These are phyloP conservation scores for Scelioninae gen. 1 DNA, from an alignment of 2,888 invertebrate species.

Conservation along the genomic window DNA sequence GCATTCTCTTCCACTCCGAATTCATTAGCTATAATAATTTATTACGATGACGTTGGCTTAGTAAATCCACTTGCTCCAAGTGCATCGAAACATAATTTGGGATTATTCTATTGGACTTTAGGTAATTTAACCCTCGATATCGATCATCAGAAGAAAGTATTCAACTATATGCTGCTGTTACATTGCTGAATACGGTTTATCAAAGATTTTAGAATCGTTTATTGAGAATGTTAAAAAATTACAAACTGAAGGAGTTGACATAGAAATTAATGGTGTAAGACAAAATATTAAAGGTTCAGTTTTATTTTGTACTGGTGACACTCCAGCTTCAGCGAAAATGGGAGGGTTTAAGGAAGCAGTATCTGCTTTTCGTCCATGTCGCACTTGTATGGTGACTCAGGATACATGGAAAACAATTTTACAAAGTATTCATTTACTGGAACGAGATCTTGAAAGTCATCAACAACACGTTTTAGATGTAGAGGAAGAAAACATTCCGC, in stretches of 20 bases:
- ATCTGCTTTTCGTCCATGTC: constrained; percentile 69
- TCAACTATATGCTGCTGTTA: constrained; percentile 8
- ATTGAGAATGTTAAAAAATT: constrained; percentile 45
- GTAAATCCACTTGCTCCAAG: constrained; percentile 16
- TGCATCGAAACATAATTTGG: constrained; percentile 15
- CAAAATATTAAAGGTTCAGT: constrained; percentile 68
- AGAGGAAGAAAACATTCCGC: constrained; percentile 13
- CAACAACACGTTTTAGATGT: constrained; percentile 13
- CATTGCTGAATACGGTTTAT: constrained; percentile 16
- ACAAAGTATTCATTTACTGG: constrained; percentile 14
- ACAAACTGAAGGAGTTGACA: constrained; percentile 46
- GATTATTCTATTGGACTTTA: constrained; percentile 31
- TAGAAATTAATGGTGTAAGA: constrained; percentile 40
- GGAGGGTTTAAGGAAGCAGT: constrained; percentile 72
- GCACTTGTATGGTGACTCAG: constrained; percentile 44
- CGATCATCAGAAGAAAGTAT: constrained; percentile 29
- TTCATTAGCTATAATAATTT: constrained; percentile 18
- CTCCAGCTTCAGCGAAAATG: constrained; percentile 47
- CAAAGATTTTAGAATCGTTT: constrained; percentile 10
- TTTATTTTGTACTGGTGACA: constrained; percentile 29
- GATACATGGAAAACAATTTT: constrained; percentile 23
- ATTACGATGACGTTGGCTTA: constrained; percentile 20
- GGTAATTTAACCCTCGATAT: constrained; percentile 13
- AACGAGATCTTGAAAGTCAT: constrained; percentile 31
- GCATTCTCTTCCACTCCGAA: constrained; percentile 2